Conservation (phyloP, 2,113 vertebrate species). For the Datnioides undecimradiatus region DNA sequence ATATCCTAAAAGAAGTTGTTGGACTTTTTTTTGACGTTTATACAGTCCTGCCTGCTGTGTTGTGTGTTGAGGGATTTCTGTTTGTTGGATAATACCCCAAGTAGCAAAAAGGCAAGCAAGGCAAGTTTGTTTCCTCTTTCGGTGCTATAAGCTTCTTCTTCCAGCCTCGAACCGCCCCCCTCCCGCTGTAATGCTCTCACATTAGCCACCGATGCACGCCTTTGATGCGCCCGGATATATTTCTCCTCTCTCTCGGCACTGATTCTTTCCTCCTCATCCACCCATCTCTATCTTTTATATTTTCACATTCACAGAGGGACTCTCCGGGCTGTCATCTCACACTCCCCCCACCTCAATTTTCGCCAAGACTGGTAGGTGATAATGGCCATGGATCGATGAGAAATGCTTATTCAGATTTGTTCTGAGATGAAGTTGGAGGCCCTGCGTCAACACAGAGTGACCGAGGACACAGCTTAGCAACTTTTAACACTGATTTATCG, state of each 20-base stretch:
- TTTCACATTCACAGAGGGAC: slow-evolving; percentile 11
- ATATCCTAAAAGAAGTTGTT: slow-evolving; percentile 43
- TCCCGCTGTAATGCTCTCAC: slow-evolving; percentile 12
- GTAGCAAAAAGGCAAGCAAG: not conserved
- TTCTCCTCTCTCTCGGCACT: slow-evolving; percentile 19
- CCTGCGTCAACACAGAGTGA: slow-evolving; percentile 11
- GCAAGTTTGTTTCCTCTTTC: slow-evolving; percentile 28
- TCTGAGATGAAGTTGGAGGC: slow-evolving; percentile 51
- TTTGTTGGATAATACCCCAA: slow-evolving; percentile 34
- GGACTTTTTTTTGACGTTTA: slow-evolving; percentile 45
- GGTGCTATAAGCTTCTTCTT: slow-evolving; percentile 13
- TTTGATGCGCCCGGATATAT: slow-evolving; percentile 45
- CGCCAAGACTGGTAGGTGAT: slow-evolving; percentile 38
- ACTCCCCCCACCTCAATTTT: not conserved
- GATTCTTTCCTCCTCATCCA: slow-evolving; percentile 30
- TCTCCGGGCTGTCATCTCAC: slow-evolving; percentile 12
- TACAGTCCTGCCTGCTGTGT: too few species aligned
- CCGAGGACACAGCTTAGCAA: slow-evolving; percentile 28
- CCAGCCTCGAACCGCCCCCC: slow-evolving; percentile 20
- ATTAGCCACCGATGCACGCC: slow-evolving; percentile 48
- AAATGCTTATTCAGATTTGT: not conserved
- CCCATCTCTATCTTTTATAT: slow-evolving; percentile 7
- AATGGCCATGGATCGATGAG: slow-evolving; percentile 35
- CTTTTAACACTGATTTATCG: slow-evolving; percentile 59
- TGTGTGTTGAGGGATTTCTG: slow-evolving; percentile 14